Base-by-base conservation (phyloP, 2,888 invertebrate genomes). In the Incurvaria masculella region DNA sequence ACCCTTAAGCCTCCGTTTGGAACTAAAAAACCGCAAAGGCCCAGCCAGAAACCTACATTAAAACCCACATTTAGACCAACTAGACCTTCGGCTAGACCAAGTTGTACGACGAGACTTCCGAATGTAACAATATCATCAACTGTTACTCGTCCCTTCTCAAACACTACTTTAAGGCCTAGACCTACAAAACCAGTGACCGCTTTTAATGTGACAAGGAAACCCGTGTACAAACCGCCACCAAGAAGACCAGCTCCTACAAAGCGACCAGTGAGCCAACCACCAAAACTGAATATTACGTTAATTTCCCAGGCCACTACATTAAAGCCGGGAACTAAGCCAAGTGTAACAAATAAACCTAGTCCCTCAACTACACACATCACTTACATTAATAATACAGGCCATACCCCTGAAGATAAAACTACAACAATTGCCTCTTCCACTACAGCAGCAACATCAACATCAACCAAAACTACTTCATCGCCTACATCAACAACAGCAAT, bases 281-380 rank as follows among this genome's bases (percentile, higher is more conserved):
- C 80, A 41, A 64, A 73, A 60, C 53, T 78, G 45, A 78, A 78
- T 44, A 78, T 78, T 42, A 73, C 74, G 2, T 69, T 74, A 46
- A 54, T 78, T 59, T 74, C 76, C 49, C 73, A 72, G 54, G 65
- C 69, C 17, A 69, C 74, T 10, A 72, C 73, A 50, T 64, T 68
- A 1, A 70, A 68, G 55, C 78, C 78, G 6, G 54, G 61, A 47
- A 71, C 69, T 1, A 70, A 68, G 55, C 78, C 78, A 8, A 54
- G 61, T 47, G 71, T 69, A 16, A 33, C 38, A 45, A 68, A 71
- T 1, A 61, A 72, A 45, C 78, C 76, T 61, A 66, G 45, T 60
- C 60, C 21, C 4, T 58, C 68, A 8, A 61, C 66, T 0, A 74
- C n/a, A n/a, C n/a, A n/a, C n/a, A n/a, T 76, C 14, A 75, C 72